Conservation (phyloP, 30 jellyfish, hydroid and myxozoan genomes). For the Catostylus mosaicus region DNA sequence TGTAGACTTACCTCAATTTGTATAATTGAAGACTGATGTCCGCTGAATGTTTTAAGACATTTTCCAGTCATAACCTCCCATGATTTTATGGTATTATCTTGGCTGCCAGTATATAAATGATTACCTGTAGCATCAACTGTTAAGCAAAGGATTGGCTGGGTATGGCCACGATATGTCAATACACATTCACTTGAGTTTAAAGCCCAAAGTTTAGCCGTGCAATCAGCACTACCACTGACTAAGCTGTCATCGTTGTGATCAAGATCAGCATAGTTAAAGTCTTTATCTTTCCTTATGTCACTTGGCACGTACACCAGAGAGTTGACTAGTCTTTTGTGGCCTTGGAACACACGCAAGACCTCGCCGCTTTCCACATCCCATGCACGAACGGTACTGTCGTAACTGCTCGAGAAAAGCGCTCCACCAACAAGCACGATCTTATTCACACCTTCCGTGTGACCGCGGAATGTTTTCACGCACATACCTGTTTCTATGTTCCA, state of each 20-base stretch:
- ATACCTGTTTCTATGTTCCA: slow-evolving; percentile 95
- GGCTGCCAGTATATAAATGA: slow-evolving; percentile 89
- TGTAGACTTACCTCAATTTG: slow-evolving; percentile 79
- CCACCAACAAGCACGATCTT: slow-evolving; percentile 68
- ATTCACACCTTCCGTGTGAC: slow-evolving; percentile 93
- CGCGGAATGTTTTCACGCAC: slow-evolving; percentile 93
- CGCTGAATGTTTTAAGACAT: slow-evolving; percentile 60
- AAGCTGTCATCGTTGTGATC: slow-evolving; percentile 82
- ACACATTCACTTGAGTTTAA: slow-evolving; percentile 80
- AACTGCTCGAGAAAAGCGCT: slow-evolving; percentile 85
- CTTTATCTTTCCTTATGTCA: slow-evolving; percentile 70
- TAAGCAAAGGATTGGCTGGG: slow-evolving; percentile 82
- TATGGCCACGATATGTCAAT: slow-evolving; percentile 88
- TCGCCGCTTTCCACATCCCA: slow-evolving; percentile 96
- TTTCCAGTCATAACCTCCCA: slow-evolving; percentile 93
- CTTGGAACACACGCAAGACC: slow-evolving; percentile 75
- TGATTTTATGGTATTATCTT: slow-evolving; percentile 80
- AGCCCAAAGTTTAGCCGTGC: slow-evolving; percentile 95
- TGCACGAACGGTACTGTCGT: slow-evolving; percentile 85
- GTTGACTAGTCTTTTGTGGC: slow-evolving; percentile 86
- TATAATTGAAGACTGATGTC: slow-evolving; percentile 87
- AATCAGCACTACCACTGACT: slow-evolving; percentile 91
- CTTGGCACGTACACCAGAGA: slow-evolving; percentile 92
- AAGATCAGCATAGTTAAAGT: slow-evolving; percentile 79
- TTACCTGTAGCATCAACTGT: slow-evolving; percentile 90